Percentiles rank a stretch among this genome's conserved stretches.
phyloP scores from a whole-genome alignment of 1,140 invertebrate species.

The Pygmarrhopalites habei region DNA sequence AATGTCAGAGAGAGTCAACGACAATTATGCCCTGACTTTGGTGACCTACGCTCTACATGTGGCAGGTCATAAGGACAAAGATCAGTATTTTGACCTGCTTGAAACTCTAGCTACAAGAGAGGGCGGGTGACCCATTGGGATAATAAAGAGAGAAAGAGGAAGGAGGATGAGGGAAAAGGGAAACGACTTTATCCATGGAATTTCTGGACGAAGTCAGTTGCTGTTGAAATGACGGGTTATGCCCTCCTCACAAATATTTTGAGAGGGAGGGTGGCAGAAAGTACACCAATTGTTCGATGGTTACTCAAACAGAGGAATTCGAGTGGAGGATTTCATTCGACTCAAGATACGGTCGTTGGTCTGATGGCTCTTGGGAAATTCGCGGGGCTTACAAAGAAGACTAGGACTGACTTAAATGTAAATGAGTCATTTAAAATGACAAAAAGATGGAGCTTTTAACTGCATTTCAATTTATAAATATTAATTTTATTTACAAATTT shows the following conservation, averaged over 20 bases:
- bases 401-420: slow-evolving; percentile 11
- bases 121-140: slow-evolving; percentile 37
- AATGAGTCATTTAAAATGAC: too few species aligned
- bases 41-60: slow-evolving; percentile 66
- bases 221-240: slow-evolving; percentile 82
- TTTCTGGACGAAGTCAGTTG: slow-evolving; percentile 59
- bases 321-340: slow-evolving; percentile 75
- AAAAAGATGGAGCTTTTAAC: too few species aligned
- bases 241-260: slow-evolving; percentile 51
- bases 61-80: slow-evolving; percentile 59
- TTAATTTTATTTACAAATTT: too few species aligned
- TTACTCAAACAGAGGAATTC: slow-evolving; percentile 71
- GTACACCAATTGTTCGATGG: slow-evolving; percentile 73
- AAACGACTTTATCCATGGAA: neutral
- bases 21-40: slow-evolving; percentile 68
- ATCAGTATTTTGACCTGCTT: slow-evolving; percentile 56
- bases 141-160: neutral
- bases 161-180: neutral
- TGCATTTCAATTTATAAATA: too few species aligned
- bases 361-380: slow-evolving; percentile 29
- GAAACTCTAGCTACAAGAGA: slow-evolving; percentile 50
- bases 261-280: slow-evolving; percentile 50
- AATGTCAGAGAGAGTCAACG: slow-evolving; percentile 58
- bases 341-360: slow-evolving; percentile 48
- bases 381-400: slow-evolving; percentile 6